Base-by-base conservation (phyloP, 1,140 invertebrate genomes). In the Coenobita brevimanus region DNA sequence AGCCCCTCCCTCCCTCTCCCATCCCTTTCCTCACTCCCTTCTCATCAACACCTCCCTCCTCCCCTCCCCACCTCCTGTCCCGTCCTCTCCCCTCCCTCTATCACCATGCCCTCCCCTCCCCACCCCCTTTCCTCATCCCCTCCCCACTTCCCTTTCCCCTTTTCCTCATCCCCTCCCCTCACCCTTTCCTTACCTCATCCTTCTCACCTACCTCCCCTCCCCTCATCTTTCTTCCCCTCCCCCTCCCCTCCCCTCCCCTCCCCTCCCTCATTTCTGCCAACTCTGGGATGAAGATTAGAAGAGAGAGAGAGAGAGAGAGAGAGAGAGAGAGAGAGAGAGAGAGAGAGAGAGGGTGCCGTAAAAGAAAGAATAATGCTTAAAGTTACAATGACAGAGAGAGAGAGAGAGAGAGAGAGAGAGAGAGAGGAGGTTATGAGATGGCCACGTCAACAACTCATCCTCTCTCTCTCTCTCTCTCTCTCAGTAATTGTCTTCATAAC, bases 311-410 rank as follows among this genome's bases (percentile, higher is more conserved):
- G 1, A 62, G 57, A 62, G 57, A 62, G 57, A 62, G 57, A 62
- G 57, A 62, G 57, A 62, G 57, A 62, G 57, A 62, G 57, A 62
- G 57, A 62, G 57, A 62, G 57, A 62, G 57, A 62, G 57, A 62
- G 57, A 62, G 57, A 62, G 57, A 62, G 57, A 62, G 57, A 62
- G 57, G 27, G 57, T n/a, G 57, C 21, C 17, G 27, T 17, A 62
- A 24, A 62, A 24, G 27, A 24, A 62, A 24, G n/a, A n/a, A n/a
- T n/a, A n/a, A n/a, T n/a, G n/a, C n/a, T n/a, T n/a, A n/a, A n/a
- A n/a, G n/a, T n/a, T n/a, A n/a, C n/a, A n/a, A n/a, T n/a, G 24
- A 71, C 17, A 1, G 21, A 3, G 15, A n/a, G n/a, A n/a, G n/a
- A n/a, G n/a, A 67, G 2, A 24, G 0, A 10, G 62, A 67, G n/a